A percentile compares a stretch with the other conserved stretches of the same genome.
Conservation (phyloP, 1,140 invertebrate species). For the Adelges cooleyi region DNA sequence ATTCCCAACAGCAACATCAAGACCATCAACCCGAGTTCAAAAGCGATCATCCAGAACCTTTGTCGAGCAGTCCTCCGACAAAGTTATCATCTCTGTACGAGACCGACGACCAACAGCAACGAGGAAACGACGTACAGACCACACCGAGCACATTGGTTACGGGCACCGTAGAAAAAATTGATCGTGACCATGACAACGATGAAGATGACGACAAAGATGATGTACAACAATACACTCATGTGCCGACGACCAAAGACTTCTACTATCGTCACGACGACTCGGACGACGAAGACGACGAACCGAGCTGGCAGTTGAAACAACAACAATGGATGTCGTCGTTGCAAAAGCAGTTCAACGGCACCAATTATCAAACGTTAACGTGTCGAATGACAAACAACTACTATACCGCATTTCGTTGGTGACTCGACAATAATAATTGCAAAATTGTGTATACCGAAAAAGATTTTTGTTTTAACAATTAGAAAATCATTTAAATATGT, state of each 20-base stretch:
- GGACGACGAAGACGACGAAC: neutral
- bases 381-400: neutral
- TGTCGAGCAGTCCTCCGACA: neutral
- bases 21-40: constrained; percentile 5
- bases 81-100: neutral
- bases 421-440: no score
- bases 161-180: neutral
- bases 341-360: no score
- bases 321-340: neutral
- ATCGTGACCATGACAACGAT: neutral
- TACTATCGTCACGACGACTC: neutral
- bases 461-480: no score
- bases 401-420: constrained; percentile 4
- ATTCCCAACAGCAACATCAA: neutral
- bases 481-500: no score
- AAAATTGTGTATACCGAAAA: no score
- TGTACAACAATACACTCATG: neutral
- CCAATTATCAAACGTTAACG: neutral
- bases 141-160: no score
- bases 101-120: neutral
- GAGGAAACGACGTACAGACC: neutral
- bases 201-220: neutral
- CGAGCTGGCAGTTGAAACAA: neutral
- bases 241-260: neutral
- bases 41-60: neutral